Evolutionary conservation across 2,113 vertebrate genomes (phyloP), one percentile per base, ranked within the genome.

Genomic region (Tenebrosternarchus preto): DNA sequence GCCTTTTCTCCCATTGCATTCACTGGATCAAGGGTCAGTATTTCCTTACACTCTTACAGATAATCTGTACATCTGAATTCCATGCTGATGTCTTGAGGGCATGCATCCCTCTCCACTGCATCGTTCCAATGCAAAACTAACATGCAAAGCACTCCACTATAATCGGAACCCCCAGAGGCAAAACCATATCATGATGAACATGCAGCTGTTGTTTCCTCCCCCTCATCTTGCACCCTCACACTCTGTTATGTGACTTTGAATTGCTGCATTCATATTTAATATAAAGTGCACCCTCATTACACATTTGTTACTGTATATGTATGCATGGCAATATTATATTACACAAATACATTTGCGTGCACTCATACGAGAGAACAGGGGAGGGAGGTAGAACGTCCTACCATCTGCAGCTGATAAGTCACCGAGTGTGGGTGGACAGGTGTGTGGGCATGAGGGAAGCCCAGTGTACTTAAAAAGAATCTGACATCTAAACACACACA

Each of bases 391-490:
- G 59, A 46, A 72, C 77, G 77, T 76, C 57, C 46, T 36, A 73
- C 29, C 59, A 16, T 43, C 29, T 22, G 12, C 63, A 67, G 76
- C 20, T 61, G 55, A 53, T 17, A 76, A 68, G 64, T 39, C 46
- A 76, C 20, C 8, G 50, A 20, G 56, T 33, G 80, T 76, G 39
- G 80, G 73, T 69, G 80, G 64, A 76, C 15, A 69, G 16, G 33
- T 67, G 43, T 55, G 69, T 73, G 69, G 24, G 61, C 55, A 50
- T 3, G 1, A 60, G 75, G 81, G 60, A 82, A 77, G 59, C 75
- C 68, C 68, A 17, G n/a, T 19, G 39, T 67, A 43, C 27, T 82
- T 71, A 33, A 56, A 24, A 46, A 72, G 46, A 69, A 77, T 69
- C 76, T 77, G 76, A 71, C 76, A 82, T 68, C 53, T 9, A 55